Base-by-base conservation (phyloP, 2,888 invertebrate genomes). In the Opisthograptis luteolata region DNA sequence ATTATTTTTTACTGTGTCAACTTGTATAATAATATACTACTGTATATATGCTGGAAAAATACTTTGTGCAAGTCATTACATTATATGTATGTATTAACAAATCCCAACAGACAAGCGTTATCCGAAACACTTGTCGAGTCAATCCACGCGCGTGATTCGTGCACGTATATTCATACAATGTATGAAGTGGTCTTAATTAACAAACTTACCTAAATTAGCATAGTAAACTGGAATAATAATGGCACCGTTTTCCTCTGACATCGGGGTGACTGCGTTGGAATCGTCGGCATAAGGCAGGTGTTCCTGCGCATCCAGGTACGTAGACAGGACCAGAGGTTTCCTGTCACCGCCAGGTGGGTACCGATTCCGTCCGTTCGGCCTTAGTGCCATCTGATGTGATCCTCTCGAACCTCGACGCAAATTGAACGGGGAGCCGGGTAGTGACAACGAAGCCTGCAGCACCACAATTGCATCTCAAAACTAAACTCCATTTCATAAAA, bases 201-300 rank as follows among this genome's bases (percentile, higher is more conserved):
- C 10, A 12, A 15, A 53, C 83, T 72, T 75, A 93, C 96, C 96
- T 91, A 96, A 92, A 89, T 95, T 96, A 72, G 96, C 94, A 82
- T 96, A 96, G 90, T 97, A 97, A 80, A 96, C 95, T 51, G 97
- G 97, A 73, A 97, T 96, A 74, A 98, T 96, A 86, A 98, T 97
- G 79, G 97, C 97, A 77, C 97, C 97, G 86, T 97, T 98, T 89
- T 98, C 98, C 91, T 98, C 98, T 61, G 98, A 98, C 96, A 98
- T 97, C 44, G 99, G 99, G 56, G 98, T 99, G 52, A 98, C 98
- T 62, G 98, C 98, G 78, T 97, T 97, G 59, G 98, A 98, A 90
- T 98, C 99, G 84, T 99, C 99, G 48, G 98, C 98, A 82, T 97
- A 99, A 50, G 98, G 98, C 77, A 99, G 93, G 87, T 98, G 97